Evolutionary conservation across 2,113 vertebrate species (phyloP), one percentile per base, ranked within the genome.

Genomic region (Caracal caracal): DNA sequence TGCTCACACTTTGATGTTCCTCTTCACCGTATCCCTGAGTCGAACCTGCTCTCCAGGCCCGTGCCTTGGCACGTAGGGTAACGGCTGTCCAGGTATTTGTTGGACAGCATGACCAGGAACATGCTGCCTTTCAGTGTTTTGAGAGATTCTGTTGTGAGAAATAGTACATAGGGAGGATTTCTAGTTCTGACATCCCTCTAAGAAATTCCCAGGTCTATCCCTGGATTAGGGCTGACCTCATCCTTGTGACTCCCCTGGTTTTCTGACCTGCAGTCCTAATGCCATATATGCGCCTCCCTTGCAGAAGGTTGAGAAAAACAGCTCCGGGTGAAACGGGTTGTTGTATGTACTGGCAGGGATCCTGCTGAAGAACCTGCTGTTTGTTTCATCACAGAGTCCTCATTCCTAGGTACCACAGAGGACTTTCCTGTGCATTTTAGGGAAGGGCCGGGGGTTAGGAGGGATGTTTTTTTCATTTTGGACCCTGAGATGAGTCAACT

Each of bases 251-350:
- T 76, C n/a, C 35, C 12, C 1, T 63, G 26, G 9, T 73, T 66
- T 95, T n/a, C 79, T 43, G 43, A 65, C 33, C 0, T 2, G n/a
- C 20, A 26, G 37, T 28, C 96, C n/a, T 30, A 20, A 47, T 15
- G 51, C 43, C 13, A 2, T 43, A 9, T 43, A 43, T 1, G 0
- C 10, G 35, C 59, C 59, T 76, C 24, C 13, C 0, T 3, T 49
- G 30, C 19, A 75, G 37, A 43, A 24, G 81, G 20, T 4, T 6
- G 1, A 2, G 0, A 22, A 37, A 35, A 13, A 33, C 40, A 17
- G 43, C 35, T 47, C 43, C 71, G 47, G 51, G n/a, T 59, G 56
- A 1, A 22, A 0, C 1, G 0, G 10, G 9, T 3, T 17, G 2
- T 12, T 17, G 3, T 24, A 1, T 1, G 43, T 65, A 11, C 26